Percentiles rank a stretch among this genome's conserved stretches.
Evolutionary conservation across 2,888 invertebrate genomes (phyloP).

Genomic region (Bombylius discolor): DNA sequence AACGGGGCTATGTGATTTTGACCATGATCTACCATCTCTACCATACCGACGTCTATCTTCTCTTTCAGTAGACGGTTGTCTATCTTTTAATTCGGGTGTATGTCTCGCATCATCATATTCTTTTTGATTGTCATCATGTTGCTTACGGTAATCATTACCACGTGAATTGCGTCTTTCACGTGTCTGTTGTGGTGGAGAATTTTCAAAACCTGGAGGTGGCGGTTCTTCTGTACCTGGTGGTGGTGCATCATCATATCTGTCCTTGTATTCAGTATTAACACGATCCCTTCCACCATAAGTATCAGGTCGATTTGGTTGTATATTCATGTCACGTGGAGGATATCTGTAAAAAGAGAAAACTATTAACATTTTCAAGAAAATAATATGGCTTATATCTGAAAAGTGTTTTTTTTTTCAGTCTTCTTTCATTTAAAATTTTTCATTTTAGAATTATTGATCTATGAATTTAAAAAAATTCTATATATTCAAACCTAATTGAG

Average conservation of each 20-base stretch:
- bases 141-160: conserved; percentile 3
- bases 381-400: too few relatives aligned
- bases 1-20: conserved; percentile 5
- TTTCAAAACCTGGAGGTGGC: conserved; percentile 48
- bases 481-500: too few relatives aligned
- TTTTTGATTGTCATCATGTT: conserved; percentile 1
- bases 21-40: conserved; percentile 11
- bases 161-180: conserved; percentile 9
- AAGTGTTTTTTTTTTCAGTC: too few relatives aligned
- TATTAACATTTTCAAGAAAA: not conserved
- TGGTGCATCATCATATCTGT: conserved; percentile 44
- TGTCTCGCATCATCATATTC: not conserved
- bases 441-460: too few relatives aligned
- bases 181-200: not conserved
- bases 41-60: conserved; percentile 7
- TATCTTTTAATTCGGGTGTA: conserved; percentile 5
- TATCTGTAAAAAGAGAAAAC: conserved; percentile 9
- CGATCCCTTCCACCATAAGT: not conserved
- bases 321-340: not conserved
- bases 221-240: conserved; percentile 49
- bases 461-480: too few relatives aligned
- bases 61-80: conserved; percentile 2
- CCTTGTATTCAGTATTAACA: conserved; percentile 11
- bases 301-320: not conserved
- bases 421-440: too few relatives aligned